Evolutionary conservation across 2,113 vertebrate genomes (phyloP), one percentile per base, ranked within the genome.

Genomic region (Alaudala cheleensis): DNA sequence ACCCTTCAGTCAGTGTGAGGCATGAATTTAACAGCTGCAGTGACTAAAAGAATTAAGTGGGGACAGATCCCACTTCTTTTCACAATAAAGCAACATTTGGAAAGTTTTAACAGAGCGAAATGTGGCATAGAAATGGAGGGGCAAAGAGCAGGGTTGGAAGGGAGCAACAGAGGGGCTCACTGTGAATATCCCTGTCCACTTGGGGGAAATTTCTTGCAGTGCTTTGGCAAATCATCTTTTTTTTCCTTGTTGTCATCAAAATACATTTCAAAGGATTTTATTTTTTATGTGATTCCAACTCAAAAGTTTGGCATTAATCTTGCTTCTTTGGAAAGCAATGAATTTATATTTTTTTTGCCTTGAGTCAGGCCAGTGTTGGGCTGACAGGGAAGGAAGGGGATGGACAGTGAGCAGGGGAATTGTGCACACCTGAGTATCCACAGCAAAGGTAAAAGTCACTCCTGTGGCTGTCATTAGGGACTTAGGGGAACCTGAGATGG

Each of bases 341-440:
- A 23, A 2, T 23, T 34, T 19, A 4, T 11, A 33, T 10, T 49
- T 42, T n/a, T 62, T 78, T 39, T 58, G 8, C 28, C 26, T 83
- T 83, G 24, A 42, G 37, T n/a, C 72, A 78, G 51, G 47, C 7
- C n/a, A 42, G 28, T 7, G 26, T 5, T 67, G 70, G 39, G 49
- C 37, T 49, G 73, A 22, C 10, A 5, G 19, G 20, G 20, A 81
- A 60, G 25, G 3, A n/a, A n/a, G n/a, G n/a, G 10, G 37, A 47
- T 6, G 31, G 73, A 61, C 25, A 54, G 29, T 1, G 8, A 37
- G 23, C 2, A 66, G n/a, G 42, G 37, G 12, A 45, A 26, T 17
- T 61, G 49, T 37, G 44, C 44, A 44, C 21, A 60, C 20, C 16
- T 40, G 10, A 11, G 6, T 23, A 50, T 21, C 0, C 0, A 60